Conservation (phyloP, 2,888 invertebrate genomes). For the Perizoma affinitatum region DNA sequence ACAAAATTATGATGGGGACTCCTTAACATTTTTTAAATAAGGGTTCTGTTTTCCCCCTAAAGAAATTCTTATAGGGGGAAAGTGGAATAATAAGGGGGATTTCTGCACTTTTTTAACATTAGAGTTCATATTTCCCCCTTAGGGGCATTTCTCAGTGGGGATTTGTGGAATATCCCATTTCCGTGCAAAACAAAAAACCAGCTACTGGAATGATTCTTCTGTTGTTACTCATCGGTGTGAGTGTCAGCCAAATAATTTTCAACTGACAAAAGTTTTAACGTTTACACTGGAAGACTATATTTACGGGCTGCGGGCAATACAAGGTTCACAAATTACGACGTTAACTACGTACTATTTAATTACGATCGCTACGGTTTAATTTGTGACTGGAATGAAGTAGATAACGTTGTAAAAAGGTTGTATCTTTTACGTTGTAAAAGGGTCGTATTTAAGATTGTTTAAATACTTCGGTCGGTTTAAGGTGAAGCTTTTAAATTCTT, state of each 20-base stretch:
- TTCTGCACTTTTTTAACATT: too few species aligned
- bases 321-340: conserved; percentile 36
- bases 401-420: conserved; percentile 18
- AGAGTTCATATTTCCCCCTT: too few species aligned
- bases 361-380: conserved; percentile 32
- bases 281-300: conserved; percentile 46
- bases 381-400: conserved; percentile 29
- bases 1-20: too few species aligned
- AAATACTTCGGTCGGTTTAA: too few species aligned
- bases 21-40: too few species aligned
- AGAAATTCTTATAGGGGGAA: too few species aligned
- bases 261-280: conserved; percentile 50
- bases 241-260: conserved; percentile 36
- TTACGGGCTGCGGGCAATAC: conserved; percentile 42
- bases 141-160: too few species aligned
- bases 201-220: too few species aligned
- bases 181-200: not conserved
- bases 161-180: too few species aligned
- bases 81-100: too few species aligned
- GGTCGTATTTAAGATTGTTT: not conserved
- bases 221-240: conserved; percentile 40
- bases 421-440: conserved; percentile 18
- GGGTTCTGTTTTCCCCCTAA: too few species aligned
- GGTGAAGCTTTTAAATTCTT: not conserved
- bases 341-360: conserved; percentile 36